A percentile compares a stretch with the other conserved stretches of the same genome.
Evolutionary conservation across 2,888 invertebrate species (phyloP).

Genomic region (Agelastica alni): DNA sequence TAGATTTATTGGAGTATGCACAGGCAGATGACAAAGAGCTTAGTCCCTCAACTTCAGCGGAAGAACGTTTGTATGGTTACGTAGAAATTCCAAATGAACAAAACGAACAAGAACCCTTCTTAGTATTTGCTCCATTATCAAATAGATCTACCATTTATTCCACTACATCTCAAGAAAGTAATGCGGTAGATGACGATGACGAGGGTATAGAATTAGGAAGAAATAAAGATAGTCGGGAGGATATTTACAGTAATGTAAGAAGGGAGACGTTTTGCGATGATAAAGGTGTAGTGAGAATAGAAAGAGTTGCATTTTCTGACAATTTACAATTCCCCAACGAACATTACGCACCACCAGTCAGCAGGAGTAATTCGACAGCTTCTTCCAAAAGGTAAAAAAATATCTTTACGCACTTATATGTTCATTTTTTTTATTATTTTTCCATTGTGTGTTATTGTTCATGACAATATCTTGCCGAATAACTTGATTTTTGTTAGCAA

Average conservation of each 20-base stretch:
- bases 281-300: constrained; percentile 41
- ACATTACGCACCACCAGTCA: constrained; percentile 1
- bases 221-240: constrained; percentile 9
- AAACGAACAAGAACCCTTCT: constrained; percentile 1
- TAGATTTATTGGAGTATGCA: neutral
- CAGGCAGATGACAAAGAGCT: neutral
- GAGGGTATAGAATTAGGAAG: constrained; percentile 26
- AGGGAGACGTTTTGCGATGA: constrained; percentile 40
- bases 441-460: too few relatives aligned
- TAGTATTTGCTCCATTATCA: constrained; percentile 26
- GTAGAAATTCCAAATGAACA: constrained; percentile 4
- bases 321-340: neutral
- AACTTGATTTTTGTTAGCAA: too few relatives aligned
- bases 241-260: constrained; percentile 27
- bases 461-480: too few relatives aligned
- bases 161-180: constrained; percentile 34
- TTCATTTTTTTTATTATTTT: too few relatives aligned
- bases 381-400: constrained; percentile 20
- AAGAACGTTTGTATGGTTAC: constrained; percentile 3
- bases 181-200: constrained; percentile 26
- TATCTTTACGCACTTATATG: too few relatives aligned
- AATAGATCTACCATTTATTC: constrained; percentile 40
- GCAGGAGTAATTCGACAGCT: constrained; percentile 22
- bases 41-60: neutral
- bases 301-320: constrained; percentile 31